These are phyloP conservation scores for Zosterops hypoxanthus DNA, from an alignment of 2,113 vertebrate genomes.

Conservation along the genomic window DNA sequence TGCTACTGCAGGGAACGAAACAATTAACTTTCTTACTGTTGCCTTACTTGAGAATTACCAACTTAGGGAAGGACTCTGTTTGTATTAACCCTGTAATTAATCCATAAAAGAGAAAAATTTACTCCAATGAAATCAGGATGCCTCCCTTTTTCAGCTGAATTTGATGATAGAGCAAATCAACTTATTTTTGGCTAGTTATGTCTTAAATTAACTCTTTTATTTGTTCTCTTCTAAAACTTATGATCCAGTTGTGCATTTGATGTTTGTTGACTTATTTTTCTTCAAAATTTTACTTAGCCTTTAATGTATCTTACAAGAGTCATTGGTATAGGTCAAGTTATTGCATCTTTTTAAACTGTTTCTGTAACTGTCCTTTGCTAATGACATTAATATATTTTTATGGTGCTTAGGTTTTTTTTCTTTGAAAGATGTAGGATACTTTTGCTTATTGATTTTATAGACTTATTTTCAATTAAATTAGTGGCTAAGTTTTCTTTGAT, in stretches of 20 bases:
- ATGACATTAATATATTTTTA: background rate
- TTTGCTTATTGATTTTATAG: background rate
- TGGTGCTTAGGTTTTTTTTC: background rate
- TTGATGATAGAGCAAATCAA: background rate
- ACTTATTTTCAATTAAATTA: background rate
- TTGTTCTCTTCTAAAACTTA: background rate
- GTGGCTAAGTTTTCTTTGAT: background rate
- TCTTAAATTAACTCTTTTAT: background rate
- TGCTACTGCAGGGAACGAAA: background rate
- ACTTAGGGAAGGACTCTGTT: background rate
- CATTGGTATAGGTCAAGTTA: background rate
- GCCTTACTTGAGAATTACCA: background rate
- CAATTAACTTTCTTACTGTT: background rate
- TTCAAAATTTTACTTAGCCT: background rate
- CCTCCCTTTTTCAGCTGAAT: background rate
- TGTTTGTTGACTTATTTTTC: background rate
- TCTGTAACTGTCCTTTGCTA: background rate
- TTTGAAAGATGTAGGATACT: background rate
- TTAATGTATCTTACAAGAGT: background rate
- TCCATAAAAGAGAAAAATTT: background rate
- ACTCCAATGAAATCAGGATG: background rate
- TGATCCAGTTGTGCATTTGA: background rate
- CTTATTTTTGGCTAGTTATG: background rate
- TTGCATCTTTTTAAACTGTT: background rate
- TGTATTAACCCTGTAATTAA: background rate